phyloP scores from a whole-genome alignment of 2,888 invertebrate genomes.

The Tetropium fuscum region DNA sequence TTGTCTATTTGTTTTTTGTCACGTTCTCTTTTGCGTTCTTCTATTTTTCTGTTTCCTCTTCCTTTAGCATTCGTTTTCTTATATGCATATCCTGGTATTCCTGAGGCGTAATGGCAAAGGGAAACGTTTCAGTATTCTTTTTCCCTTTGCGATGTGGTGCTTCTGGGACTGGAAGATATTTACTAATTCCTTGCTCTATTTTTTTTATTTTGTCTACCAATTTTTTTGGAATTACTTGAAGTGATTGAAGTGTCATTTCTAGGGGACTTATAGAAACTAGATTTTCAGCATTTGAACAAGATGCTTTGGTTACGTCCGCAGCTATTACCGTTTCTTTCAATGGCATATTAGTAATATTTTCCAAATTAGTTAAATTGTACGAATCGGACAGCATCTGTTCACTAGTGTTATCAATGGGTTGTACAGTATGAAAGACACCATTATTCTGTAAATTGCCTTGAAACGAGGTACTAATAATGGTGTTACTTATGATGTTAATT shows the following conservation, averaged over 20 bases:
- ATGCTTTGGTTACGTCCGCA: conserved; percentile 4
- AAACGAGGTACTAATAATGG: too few relatives aligned
- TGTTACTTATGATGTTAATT: too few relatives aligned
- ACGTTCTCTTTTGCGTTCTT: conserved; percentile 2
- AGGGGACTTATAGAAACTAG: background rate
- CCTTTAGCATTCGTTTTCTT: conserved; percentile 2
- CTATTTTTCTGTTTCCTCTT: background rate
- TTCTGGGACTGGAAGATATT: background rate
- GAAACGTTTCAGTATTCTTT: conserved; percentile 1
- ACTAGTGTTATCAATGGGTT: background rate
- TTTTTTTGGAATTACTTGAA: background rate
- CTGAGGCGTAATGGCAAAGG: background rate
- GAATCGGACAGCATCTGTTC: background rate
- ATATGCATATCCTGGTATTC: background rate
- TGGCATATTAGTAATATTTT: conserved; percentile 3
- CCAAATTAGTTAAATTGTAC: conserved; percentile 1
- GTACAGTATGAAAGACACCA: conserved; percentile 5
- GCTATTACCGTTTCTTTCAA: conserved; percentile 1
- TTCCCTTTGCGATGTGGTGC: conserved; percentile 5
- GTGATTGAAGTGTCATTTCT: background rate
- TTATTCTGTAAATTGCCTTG: background rate
- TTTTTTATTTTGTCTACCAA: background rate
- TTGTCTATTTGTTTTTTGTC: conserved; percentile 6
- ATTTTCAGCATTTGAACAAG: conserved; percentile 3
- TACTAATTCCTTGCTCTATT: background rate